Conservation (phyloP, 1,140 invertebrate genomes). For the Drosophila pseudoananassae region DNA sequence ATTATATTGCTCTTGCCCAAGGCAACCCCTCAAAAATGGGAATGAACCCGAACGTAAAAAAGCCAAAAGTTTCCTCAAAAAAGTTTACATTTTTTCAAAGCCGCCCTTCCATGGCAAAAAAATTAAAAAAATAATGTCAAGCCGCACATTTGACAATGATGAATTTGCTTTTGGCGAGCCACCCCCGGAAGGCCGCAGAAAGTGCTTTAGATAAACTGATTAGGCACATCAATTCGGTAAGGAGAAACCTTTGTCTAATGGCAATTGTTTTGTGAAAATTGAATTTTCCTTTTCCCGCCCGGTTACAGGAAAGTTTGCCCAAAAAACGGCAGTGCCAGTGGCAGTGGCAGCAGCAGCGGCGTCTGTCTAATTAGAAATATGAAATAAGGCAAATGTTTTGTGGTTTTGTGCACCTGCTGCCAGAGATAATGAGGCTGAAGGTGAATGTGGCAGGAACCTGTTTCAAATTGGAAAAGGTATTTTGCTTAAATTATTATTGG, state of each 20-base stretch:
- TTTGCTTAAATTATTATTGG: conserved; percentile 80
- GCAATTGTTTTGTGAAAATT: conserved; percentile 81
- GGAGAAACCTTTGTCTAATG: conserved; percentile 51
- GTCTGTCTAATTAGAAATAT: conserved; percentile 74
- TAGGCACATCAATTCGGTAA: conserved; percentile 76
- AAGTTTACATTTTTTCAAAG: conserved; percentile 61
- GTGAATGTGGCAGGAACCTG: conserved; percentile 19
- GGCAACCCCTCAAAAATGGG: conserved; percentile 23
- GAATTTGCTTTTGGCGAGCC: conserved; percentile 63
- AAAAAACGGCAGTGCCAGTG: conserved; percentile 25
- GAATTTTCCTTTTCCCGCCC: conserved; percentile 65
- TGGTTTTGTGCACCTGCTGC: conserved; percentile 75
- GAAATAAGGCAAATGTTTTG: conserved; percentile 69
- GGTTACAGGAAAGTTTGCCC: conserved; percentile 12
- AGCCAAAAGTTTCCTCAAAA: conserved; percentile 51
- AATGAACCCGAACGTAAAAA: conserved; percentile 16
- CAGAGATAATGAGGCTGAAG: conserved; percentile 71
- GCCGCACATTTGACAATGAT: conserved; percentile 77
- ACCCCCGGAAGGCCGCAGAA: conserved; percentile 38
- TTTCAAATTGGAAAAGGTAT: conserved; percentile 68
- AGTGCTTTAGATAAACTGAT: conserved; percentile 75
- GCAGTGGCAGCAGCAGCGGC: neutral
- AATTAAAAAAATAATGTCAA: conserved; percentile 67
- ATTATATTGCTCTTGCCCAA: conserved; percentile 64
- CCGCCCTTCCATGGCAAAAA: neutral